Evolutionary conservation across 2,888 invertebrate species (phyloP).

Genomic region (Agriotes lineatus): DNA sequence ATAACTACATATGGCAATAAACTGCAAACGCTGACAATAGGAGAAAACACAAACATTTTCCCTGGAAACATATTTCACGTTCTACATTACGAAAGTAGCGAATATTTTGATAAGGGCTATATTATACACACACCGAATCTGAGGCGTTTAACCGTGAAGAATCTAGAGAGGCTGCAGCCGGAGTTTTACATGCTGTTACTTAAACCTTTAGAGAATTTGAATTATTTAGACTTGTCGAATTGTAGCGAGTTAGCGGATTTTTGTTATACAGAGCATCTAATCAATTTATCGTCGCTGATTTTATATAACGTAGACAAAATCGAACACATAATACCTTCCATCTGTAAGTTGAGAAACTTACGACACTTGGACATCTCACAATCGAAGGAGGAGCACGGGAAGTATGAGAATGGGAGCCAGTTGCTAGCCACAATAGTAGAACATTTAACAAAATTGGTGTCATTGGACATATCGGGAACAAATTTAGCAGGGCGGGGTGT

Average conservation of each 20-base stretch:
- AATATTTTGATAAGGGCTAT: conserved; percentile 66
- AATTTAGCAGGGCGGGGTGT: conserved; percentile 92
- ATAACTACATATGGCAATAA: conserved; percentile 79
- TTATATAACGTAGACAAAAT: conserved; percentile 84
- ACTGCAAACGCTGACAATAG: conserved; percentile 78
- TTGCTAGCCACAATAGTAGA: conserved; percentile 79
- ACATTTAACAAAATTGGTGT: conserved; percentile 80
- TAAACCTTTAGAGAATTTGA: conserved; percentile 72
- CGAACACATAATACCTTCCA: conserved; percentile 73
- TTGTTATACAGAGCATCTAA: conserved; percentile 75
- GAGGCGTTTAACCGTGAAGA: conserved; percentile 71
- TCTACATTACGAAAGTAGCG: conserved; percentile 42
- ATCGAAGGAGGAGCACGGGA: conserved; percentile 75
- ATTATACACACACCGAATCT: conserved; percentile 73
- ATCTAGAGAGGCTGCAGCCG: conserved; percentile 67
- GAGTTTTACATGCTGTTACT: conserved; percentile 71
- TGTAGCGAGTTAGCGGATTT: conserved; percentile 75
- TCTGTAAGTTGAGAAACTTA: conserved; percentile 70
- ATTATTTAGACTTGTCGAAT: conserved; percentile 79
- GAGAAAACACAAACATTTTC: conserved; percentile 74
- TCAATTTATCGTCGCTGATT: conserved; percentile 79
- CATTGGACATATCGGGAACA: conserved; percentile 95
- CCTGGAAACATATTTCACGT: conserved; percentile 58
- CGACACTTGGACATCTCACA: conserved; percentile 90
- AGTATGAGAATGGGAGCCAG: conserved; percentile 81